Conservation (phyloP, 1,140 invertebrate species). For the Drosophila virilis region DNA sequence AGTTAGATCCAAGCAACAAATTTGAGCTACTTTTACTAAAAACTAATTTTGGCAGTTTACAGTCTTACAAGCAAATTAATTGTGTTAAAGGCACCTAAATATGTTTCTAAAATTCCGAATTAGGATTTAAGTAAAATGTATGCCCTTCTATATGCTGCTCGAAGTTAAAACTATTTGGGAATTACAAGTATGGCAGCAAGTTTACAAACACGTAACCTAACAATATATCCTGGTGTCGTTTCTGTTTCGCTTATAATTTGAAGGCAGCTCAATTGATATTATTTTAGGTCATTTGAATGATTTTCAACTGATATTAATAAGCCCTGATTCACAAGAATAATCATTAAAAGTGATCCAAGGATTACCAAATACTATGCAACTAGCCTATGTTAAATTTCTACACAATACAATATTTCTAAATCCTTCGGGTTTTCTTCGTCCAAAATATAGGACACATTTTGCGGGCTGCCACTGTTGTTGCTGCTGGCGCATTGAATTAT, state of each 20-base stretch:
- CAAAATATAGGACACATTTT: background rate
- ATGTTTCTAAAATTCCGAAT: conserved; percentile 9
- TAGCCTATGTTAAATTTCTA: background rate
- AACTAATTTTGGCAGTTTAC: background rate
- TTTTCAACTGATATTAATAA: too few species aligned
- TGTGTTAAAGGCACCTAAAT: background rate
- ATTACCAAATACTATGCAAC: background rate
- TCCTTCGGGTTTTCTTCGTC: background rate
- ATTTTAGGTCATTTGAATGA: too few species aligned
- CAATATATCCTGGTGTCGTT: too few species aligned
- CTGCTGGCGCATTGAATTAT: conserved; percentile 10
- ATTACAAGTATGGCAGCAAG: background rate
- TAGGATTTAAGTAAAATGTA: background rate
- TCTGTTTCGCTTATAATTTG: too few species aligned
- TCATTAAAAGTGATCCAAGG: too few species aligned
- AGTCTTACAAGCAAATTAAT: background rate
- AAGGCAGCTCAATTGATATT: too few species aligned
- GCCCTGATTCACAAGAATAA: too few species aligned
- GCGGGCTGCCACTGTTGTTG: background rate
- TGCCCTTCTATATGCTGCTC: background rate
- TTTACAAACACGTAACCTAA: too few species aligned
- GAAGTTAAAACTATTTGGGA: background rate
- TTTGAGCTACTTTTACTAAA: conserved; percentile 4
- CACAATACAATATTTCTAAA: background rate
- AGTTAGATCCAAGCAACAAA: conserved; percentile 24